Base-by-base conservation (phyloP, 2,888 invertebrate genomes). In the Andrena trimmerana region DNA sequence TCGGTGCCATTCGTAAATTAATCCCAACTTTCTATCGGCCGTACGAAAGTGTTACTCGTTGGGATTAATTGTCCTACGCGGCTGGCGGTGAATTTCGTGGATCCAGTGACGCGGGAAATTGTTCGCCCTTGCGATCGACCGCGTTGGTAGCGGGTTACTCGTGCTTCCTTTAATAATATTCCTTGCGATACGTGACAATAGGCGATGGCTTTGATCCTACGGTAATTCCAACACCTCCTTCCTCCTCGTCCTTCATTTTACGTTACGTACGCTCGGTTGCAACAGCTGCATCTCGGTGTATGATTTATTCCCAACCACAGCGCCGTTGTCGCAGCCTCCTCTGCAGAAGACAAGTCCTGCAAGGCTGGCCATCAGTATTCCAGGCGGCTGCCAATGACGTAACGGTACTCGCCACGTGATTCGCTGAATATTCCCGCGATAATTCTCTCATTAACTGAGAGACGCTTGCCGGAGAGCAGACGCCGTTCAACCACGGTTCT, bases 381-480 rank as follows among this genome's bases (percentile, higher is more conserved):
- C 62, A 29, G 29, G n/a, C 57, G 62, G 29, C 42, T 65, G 29
- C 60, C 54, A 36, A 48, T 65, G 42, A 60, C 29, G 72, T 48
- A 71, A 65, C 74, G 62, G 50, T 60, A 57, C 52, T 68, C 33
- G n/a, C n/a, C 65, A 50, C 63, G 65, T 50, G 60, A 86, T 81
- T 81, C 81, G 73, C 63, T 59, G 65, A 74, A 76, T 80, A 80
- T 78, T 69, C 65, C 54, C 79, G 71, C 59, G 62, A 42, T 27
- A 24, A 72, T 72, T 52, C 24, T 42, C 42, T 42, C 42, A 60
- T 20, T 16, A 33, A 36, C 10, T 6, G 10, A 63, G 33, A 62
- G 60, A 31, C 16, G 31, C 24, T 24, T 10, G 20, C 42, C 42
- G 65, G 13, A 48, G 24, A 31, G 33, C 31, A 33, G 33, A 33